Conservation (phyloP, 35 echinoderm and acorn worm genomes). For the Diadema setosum region DNA sequence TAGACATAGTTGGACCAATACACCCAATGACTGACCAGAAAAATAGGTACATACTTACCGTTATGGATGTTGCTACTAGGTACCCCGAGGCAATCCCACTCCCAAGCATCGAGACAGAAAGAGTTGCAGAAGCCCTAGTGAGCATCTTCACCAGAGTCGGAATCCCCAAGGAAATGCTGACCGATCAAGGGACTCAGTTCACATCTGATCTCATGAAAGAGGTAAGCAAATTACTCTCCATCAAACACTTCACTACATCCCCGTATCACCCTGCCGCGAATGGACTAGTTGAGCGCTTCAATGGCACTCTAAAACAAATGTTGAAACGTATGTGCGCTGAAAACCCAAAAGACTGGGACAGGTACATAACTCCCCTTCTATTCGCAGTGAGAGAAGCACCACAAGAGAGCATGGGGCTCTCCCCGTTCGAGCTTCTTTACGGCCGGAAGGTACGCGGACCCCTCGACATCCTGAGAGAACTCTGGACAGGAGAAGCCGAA, state of each 20-base stretch:
- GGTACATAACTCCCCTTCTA: slow-evolving; percentile 52
- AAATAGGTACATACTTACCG: neutral
- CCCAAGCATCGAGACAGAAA: slow-evolving; percentile 4
- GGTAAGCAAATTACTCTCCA: slow-evolving; percentile 39
- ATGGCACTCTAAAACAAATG: slow-evolving; percentile 63
- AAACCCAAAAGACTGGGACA: slow-evolving; percentile 73
- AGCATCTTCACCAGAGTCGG: slow-evolving; percentile 10
- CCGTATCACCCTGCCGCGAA: slow-evolving; percentile 64
- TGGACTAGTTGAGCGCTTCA: slow-evolving; percentile 74
- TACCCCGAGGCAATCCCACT: slow-evolving; percentile 43
- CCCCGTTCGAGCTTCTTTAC: slow-evolving; percentile 66
- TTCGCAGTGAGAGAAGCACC: slow-evolving; percentile 64
- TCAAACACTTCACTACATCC: slow-evolving; percentile 29
- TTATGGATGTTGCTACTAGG: slow-evolving; percentile 45
- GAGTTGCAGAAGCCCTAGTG: neutral
- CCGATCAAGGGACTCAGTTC: neutral
- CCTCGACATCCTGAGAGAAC: slow-evolving; percentile 50
- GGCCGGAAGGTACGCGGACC: slow-evolving; percentile 52
- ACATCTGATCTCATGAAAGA: slow-evolving; percentile 45
- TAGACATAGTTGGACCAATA: slow-evolving; percentile 41
- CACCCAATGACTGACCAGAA: slow-evolving; percentile 13
- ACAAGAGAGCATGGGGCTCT: slow-evolving; percentile 30
- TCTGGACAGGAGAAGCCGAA: slow-evolving; percentile 37
- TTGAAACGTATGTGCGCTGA: slow-evolving; percentile 29
- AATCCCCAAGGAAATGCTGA: slow-evolving; percentile 14